Evolutionary conservation across 2,888 invertebrate genomes (phyloP), one percentile per base, ranked within the genome.

Genomic region (Seira musarum): DNA sequence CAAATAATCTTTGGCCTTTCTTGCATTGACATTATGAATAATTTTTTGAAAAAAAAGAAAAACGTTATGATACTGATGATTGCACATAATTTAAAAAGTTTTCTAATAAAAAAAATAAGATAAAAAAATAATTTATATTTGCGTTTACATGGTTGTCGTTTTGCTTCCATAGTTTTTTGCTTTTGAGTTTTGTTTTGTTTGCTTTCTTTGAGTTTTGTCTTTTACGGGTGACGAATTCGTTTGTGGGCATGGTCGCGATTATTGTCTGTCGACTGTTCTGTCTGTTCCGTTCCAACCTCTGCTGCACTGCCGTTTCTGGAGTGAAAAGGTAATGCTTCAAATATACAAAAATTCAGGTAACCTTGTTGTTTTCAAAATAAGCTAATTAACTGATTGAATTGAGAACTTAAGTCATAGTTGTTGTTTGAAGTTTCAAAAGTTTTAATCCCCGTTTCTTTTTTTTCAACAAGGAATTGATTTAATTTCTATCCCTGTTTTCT

Each of bases 71-170:
- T n/a, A n/a, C 40, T 67, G 49, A 69, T 69, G 53, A 69, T 69
- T 69, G 69, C 69, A 69, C 69, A 17, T 69, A 49, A 49, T 65
- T 69, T 69, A 69, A 69, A 49, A 75, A n/a, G 46, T 74, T 40
- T 46, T 30, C 53, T 74, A 57, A 30, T 66, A 53, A n/a, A n/a
- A n/a, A 53, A 46, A 40, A 74, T 66, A 35, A 46, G 15, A 49
- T n/a, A n/a, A n/a, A 22, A 21, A 30, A 68, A 68, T 68, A 40
- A 22, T 8, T 19, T 60, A 60, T 60, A 60, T 60, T n/a, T 10
- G 17, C 5, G 21, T 60, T 60, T 60, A n/a, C n/a, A 46, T 13
- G 8, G 13, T 8, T 13, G 49, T 46, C 49, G 13, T 40, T 40
- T 40, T 40, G 40, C n/a, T n/a, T 60, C 6, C 49, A 22, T 68